Base-by-base conservation (phyloP, 2,888 invertebrate species). In the Protula sp. region DNA sequence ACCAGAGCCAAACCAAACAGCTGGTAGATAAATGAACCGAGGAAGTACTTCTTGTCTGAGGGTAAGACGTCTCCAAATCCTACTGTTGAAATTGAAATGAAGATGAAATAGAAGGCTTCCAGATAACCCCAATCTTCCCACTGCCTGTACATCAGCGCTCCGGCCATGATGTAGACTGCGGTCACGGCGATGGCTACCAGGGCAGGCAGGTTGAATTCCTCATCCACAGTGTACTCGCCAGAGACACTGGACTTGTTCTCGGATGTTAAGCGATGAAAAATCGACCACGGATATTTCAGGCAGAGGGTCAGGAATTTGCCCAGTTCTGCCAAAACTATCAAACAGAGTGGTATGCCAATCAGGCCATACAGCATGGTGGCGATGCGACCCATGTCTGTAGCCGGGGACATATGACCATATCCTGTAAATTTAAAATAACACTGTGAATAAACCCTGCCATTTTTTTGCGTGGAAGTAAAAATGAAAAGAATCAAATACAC, bases 31-130 rank as follows among this genome's bases (percentile, higher is more conserved):
- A 94, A 94, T 45, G 93, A 92, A 59, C 89, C 86, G 85, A 97
- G 89, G 88, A 95, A 91, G 73, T 87, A 88, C 80, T 88, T 86
- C 0, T 94, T 93, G 82, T 92, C 89, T 78, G 86, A 82, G 0
- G 94, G 94, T 0, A 94, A 91, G 64, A 89, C 86, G 82, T 95
- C 94, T 2, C 94, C 94, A 71, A 95, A 91, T n/a, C 97, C 97
- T 60, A 98, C 94, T 0, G 97, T 98, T 1, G 93, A 92, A 87
- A 95, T 91, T 0, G 94, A 94, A 71, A 97, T 91, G 79, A 97
- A 97, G 2, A 97, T 92, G 79, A 97, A 98, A 81, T 98, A 98
- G 79, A 98, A 93, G 0, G 94, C 88, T 61, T 92, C 91, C 73
- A 94, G 89, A 80, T 92, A 91, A n/a, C 86, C 85, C 97, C 97